Evolutionary conservation across 2,888 invertebrate genomes (phyloP), one percentile per base, ranked within the genome.

Genomic region (Fissipunctia ypsillon): DNA sequence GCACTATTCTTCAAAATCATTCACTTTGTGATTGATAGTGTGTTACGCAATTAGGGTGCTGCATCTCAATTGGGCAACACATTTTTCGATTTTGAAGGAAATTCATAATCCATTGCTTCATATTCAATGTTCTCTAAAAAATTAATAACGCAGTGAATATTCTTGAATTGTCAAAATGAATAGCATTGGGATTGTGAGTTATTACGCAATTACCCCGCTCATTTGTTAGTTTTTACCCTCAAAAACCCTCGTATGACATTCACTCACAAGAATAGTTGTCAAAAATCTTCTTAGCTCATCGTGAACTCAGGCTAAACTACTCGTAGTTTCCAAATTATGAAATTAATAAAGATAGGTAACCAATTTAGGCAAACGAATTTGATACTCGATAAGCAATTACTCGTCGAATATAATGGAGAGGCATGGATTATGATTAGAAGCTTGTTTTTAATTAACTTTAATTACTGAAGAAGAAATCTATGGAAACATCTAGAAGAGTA

Each of bases 301-400:
- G 22, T 28, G 14, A 22, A 43, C 28, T 28, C 7, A 2, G 14
- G 22, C 19, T 19, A 14, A 73, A n/a, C 16, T 48, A 74, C n/a
- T n/a, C n/a, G n/a, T n/a, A 4, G 63, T 56, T 64, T 16, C 12
- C 22, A 57, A 25, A 48, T 65, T 41, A 56, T 48, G 5, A 41
- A 57, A 65, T 75, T 25, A 65, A 75, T 75, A 7, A 65, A 76
- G 43, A 43, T 54, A 76, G 43, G 35, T 54, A 52, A 45, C 35
- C 50, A 66, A 66, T 74, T 67, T 45, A 31, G 22, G n/a, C 1
- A 31, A 60, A 76, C 76, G 43, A 75, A 57, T 43, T 59, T 59
- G 31, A 28, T 38, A 67, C 2, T 64, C 56, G 63, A 64, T 50
- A 50, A 64, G 28, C 38, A 59, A 67, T 76, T 74, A 52, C 43